Evolutionary conservation across 2,797 vertebrate genomes (phyloP).

Genomic region (Rhinogobio ventralis): DNA sequence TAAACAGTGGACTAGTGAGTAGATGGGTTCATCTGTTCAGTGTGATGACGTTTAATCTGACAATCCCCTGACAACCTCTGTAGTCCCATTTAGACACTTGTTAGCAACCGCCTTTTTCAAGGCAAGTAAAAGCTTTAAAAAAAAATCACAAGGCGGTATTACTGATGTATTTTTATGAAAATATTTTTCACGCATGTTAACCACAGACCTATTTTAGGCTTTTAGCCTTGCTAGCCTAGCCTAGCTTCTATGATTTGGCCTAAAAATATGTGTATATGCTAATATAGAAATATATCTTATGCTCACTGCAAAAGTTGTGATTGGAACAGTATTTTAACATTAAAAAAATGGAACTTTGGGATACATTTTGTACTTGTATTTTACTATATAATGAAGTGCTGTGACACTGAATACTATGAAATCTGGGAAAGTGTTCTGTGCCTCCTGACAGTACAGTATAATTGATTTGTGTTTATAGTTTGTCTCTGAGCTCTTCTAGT

Average conservation of each 20-base stretch:
- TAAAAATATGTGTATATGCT: no score
- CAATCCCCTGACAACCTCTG: no score
- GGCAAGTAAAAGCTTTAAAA: no score
- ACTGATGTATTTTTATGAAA: neutral
- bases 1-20: no score
- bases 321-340: neutral
- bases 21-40: no score
- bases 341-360: neutral
- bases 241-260: no score
- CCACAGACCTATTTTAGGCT: neutral
- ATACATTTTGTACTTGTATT: neutral
- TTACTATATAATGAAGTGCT: neutral
- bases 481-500: neutral
- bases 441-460: neutral
- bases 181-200: neutral
- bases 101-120: no score
- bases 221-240: no score
- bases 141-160: neutral
- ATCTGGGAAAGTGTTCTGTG: constrained; percentile 1
- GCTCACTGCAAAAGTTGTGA: neutral
- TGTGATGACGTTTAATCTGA: no score
- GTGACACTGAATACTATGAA: neutral
- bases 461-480: constrained; percentile 30
- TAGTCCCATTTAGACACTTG: no score
- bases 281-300: neutral